These are phyloP conservation scores for Drosophila azteca DNA, from an alignment of 1,140 invertebrate genomes.

Conservation along the genomic window DNA sequence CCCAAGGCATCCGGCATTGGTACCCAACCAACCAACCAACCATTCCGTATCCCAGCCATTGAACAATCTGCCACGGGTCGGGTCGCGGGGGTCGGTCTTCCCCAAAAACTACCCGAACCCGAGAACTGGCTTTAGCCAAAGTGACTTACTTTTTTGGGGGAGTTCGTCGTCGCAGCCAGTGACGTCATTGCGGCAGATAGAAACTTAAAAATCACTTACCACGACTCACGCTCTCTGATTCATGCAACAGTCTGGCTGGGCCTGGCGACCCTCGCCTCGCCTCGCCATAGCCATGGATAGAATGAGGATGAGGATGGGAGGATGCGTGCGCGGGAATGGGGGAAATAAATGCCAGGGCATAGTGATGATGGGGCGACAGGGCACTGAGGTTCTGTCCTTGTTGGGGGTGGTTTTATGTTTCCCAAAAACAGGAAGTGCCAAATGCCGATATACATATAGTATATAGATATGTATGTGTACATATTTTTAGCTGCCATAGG, in stretches of 20 bases:
- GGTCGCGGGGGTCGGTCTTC: neutral
- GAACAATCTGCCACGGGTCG: conserved; percentile 24
- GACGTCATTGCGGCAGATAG: conserved; percentile 69
- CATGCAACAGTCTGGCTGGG: conserved; percentile 71
- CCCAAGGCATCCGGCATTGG: conserved; percentile 44
- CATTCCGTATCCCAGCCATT: conserved; percentile 29
- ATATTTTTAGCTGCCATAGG: conserved; percentile 47
- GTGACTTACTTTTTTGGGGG: conserved; percentile 43
- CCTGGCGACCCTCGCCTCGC: neutral
- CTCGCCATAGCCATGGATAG: neutral
- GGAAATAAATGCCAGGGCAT: conserved; percentile 58
- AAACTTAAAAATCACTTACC: conserved; percentile 81
- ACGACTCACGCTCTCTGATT: conserved; percentile 78
- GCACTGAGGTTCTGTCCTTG: conserved; percentile 33
- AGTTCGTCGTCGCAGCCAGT: conserved; percentile 26
- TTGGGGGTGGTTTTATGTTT: conserved; percentile 64
- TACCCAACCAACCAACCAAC: conserved; percentile 49
- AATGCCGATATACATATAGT: conserved; percentile 68
- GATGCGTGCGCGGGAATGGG: conserved; percentile 22
- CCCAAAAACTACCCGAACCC: conserved; percentile 12
- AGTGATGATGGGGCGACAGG: conserved; percentile 64
- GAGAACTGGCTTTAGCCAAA: conserved; percentile 30
- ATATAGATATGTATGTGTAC: conserved; percentile 34
- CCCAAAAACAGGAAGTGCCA: conserved; percentile 74
- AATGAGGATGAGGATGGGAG: conserved; percentile 28